Evolutionary conservation across 2,113 vertebrate genomes (phyloP), one percentile per base, ranked within the genome.

Genomic region (Melanotaenia duboulayi): DNA sequence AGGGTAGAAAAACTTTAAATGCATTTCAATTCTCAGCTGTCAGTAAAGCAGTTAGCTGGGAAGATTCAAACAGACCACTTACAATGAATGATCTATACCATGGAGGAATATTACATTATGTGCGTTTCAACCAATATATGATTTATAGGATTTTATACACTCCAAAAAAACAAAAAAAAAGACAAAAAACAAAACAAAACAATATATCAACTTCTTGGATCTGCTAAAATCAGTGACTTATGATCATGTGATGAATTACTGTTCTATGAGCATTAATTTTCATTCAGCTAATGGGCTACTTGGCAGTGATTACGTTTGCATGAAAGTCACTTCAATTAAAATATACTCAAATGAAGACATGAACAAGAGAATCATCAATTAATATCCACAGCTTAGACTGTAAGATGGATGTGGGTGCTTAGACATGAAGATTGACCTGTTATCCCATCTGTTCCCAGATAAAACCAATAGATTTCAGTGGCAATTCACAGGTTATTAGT

Each of bases 311-410:
- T 78, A 79, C 49, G 57, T 78, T 78, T 71, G 80, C 80, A 81
- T 89, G 86, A 93, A 91, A 92, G 89, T 89, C 88, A 80, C 86
- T 90, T 81, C 84, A 90, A 89, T 91, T 91, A 91, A 86, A 87
- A 81, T 65, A 59, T 66, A 73, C 72, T 80, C 74, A 86, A 72
- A 87, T 80, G 80, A 85, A 85, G 82, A 81, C 62, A 76, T 71
- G 78, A 83, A 66, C 44, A 51, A 69, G 72, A 67, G 76, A 83
- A 65, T 46, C 74, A 81, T 85, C 78, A 77, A 76, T 78, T 84
- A 78, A 69, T 61, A 74, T 71, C 58, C 64, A 39, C n/a, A 23
- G 51, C 37, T 71, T 17, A 9, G 37, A 42, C 58, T 62, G 48
- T 5, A 22, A 77, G 85, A 89, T 85, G 68, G 62, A 89, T 83